Evolutionary conservation across 2,888 invertebrate species (phyloP), one percentile per base, ranked within the genome.

Genomic region (Drosophila bunnanda): DNA sequence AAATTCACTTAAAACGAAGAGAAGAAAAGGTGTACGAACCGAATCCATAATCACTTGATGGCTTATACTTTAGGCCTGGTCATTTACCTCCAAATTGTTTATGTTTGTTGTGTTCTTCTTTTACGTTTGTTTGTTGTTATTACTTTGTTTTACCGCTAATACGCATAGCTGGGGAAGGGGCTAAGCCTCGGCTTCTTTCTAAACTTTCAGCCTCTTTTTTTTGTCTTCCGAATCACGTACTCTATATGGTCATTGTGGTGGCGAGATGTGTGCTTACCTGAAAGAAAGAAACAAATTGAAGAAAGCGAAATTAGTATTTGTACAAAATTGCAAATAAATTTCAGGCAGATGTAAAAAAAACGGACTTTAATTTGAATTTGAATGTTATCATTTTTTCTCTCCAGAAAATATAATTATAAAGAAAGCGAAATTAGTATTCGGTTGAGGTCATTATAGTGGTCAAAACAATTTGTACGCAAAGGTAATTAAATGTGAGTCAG

Each of bases 51-150:
- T 38, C 59, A 41, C 41, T 44, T 53, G 30, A 50, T 46, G 66
- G 64, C 59, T 50, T 34, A 54, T 9, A 34, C 66, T 22, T 38
- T 5, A 13, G 46, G 17, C 32, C 32, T 72, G 72, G 64, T 72
- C 72, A 58, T 71, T 72, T 72, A 72, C 71, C 64, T 62, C n/a
- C 84, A 81, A 83, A 86, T 86, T 86, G 81, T 83, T 83, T 82
- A 82, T 76, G 74, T 76, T 72, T 83, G 80, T 78, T 77, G 57
- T 66, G 66, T 54, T 32, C 15, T 57, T 36, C n/a, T 46, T 36
- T 15, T 34, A 12, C 5, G 12, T 48, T 53, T 46, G 53, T 67
- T 67, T 66, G 65, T 66, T 36, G 66, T 50, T 59, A 64, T 41
- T 20, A 34, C 59, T 75, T 68, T 73, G 53, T 62, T 71, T 53